Base-by-base conservation (phyloP, 2,888 invertebrate genomes). In the Troides helena region DNA sequence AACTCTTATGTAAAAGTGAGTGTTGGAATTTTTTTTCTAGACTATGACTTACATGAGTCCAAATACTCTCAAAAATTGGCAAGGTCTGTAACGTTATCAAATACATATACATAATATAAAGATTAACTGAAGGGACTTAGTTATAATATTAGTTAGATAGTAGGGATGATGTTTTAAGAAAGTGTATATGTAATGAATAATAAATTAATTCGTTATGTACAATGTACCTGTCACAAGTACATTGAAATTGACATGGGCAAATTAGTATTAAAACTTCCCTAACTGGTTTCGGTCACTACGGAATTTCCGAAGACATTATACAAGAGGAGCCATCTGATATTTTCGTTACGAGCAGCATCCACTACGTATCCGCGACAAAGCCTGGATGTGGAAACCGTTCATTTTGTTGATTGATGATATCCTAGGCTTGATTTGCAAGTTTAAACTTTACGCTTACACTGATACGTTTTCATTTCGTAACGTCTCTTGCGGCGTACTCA, bases 301-400 rank as follows among this genome's bases (percentile, higher is more conserved):
- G 14, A 23, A 58, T 60, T 25, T 21, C 17, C 2, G 4, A 43
- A 21, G 36, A 58, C 36, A 17, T 12, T 36, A 43, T 65, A 39
- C 56, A 57, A 67, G 39, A 57, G 43, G 25, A 62, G 46, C 18
- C 62, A 62, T 57, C 62, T 60, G 62, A 65, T 69, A 69, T 69
- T 65, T 57, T 69, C 46, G 57, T 65, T 69, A 62, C 57, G 57
- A 65, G 60, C 65, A 65, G 60, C 65, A 65, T 46, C 58, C 30
- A 65, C 65, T 56, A 50, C 46, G 62, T 62, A 62, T 46, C 67
- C 65, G 62, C 50, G 65, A 65, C 69, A 69, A 62, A 46, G 60
- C 62, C 58, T 58, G 57, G 43, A 62, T 58, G 61, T 57, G 30
- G 57, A 62, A 69, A 65, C 69, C 23, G 69, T 69, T 58, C 23